Evolutionary conservation across 2,113 vertebrate species (phyloP).

Genomic region (Galbula dea): DNA sequence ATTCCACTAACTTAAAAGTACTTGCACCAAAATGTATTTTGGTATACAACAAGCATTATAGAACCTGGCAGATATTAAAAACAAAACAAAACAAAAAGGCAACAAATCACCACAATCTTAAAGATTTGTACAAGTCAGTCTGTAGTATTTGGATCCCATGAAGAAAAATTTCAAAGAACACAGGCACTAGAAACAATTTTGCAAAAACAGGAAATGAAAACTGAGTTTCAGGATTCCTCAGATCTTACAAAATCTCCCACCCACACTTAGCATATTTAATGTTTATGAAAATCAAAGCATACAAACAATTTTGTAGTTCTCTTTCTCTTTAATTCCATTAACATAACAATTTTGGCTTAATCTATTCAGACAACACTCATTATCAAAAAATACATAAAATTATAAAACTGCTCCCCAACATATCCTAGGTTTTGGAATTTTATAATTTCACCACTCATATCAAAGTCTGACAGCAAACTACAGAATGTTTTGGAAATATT

Average conservation of each 20-base stretch:
- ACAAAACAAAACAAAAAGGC: neutral
- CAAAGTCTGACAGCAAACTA: neutral
- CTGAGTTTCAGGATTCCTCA: neutral
- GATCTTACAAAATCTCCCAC: neutral
- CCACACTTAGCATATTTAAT: neutral
- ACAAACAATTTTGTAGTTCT: neutral
- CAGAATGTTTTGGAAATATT: neutral
- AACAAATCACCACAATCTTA: too few relatives aligned
- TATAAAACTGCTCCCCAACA: neutral
- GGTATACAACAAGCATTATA: neutral
- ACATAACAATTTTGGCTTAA: neutral
- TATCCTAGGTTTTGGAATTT: neutral
- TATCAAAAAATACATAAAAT: neutral
- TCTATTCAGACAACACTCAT: neutral
- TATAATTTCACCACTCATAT: neutral
- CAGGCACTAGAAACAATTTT: neutral
- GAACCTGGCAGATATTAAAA: neutral
- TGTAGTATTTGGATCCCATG: neutral
- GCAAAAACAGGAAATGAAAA: neutral
- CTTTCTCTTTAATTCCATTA: neutral
- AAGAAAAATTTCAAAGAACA: neutral
- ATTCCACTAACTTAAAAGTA: neutral
- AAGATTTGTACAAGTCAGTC: neutral
- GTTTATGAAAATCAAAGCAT: neutral
- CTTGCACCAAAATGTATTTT: neutral